A percentile compares a stretch with the other conserved stretches of the same genome.
phyloP scores from a whole-genome alignment of 2,797 vertebrate genomes.

The Gymnoscopelus microlampas region DNA sequence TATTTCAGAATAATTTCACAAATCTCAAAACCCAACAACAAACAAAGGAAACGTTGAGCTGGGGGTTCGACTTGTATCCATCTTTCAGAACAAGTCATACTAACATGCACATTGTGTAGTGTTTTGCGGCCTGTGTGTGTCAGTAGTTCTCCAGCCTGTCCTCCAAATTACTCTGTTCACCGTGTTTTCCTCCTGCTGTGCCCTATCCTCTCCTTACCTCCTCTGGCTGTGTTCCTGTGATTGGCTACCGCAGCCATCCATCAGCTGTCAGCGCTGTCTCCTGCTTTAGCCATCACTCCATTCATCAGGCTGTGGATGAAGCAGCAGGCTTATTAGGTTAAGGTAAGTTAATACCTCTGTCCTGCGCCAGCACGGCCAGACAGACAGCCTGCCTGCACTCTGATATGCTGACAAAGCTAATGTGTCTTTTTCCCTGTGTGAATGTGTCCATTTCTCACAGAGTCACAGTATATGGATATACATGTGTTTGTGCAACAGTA shows the following conservation, averaged over 20 bases:
- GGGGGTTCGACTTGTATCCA: no score
- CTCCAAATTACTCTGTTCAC: slow-evolving; percentile 3
- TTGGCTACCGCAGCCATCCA: slow-evolving; percentile 49
- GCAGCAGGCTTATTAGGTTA: slow-evolving; percentile 71
- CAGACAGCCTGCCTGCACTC: slow-evolving; percentile 43
- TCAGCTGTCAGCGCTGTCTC: slow-evolving; percentile 61
- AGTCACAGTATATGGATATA: no score
- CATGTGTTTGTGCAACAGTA: no score
- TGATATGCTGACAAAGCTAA: slow-evolving; percentile 51
- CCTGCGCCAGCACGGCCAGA: slow-evolving; percentile 30
- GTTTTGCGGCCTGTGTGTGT: no score
- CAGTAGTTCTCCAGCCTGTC: not conserved
- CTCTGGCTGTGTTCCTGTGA: slow-evolving; percentile 28
- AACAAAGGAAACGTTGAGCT: no score
- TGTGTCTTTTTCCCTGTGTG: slow-evolving; percentile 16
- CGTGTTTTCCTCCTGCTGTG: slow-evolving; percentile 27
- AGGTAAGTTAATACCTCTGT: slow-evolving; percentile 62
- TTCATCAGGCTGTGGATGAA: slow-evolving; percentile 72
- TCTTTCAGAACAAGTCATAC: no score
- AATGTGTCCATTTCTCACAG: no score
- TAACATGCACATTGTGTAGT: no score
- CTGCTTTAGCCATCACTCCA: slow-evolving; percentile 51
- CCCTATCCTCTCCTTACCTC: slow-evolving; percentile 46
- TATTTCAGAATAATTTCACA: no score
- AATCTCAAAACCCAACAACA: no score